phyloP scores from a whole-genome alignment of 2,888 invertebrate species.

The Drosophila bunnanda region DNA sequence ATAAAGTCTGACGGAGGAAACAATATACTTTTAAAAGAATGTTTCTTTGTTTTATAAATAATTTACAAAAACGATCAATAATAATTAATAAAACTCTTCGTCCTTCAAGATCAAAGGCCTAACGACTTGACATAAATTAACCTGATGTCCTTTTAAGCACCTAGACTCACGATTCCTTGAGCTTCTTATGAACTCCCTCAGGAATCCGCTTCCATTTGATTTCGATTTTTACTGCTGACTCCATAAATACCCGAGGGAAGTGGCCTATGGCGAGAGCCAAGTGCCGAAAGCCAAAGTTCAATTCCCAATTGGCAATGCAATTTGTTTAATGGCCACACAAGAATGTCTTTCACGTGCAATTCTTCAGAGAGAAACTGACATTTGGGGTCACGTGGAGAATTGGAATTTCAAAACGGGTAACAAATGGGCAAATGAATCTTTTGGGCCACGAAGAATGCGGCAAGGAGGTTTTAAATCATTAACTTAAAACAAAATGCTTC shows the following conservation, averaged over 20 bases:
- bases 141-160: not conserved
- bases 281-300: slow-evolving; percentile 41
- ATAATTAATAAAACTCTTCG: too few species aligned
- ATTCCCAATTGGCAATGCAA: slow-evolving; percentile 58
- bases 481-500: not conserved
- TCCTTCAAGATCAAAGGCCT: not conserved
- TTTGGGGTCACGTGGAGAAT: slow-evolving; percentile 30
- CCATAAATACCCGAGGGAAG: slow-evolving; percentile 55
- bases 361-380: slow-evolving; percentile 32
- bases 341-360: slow-evolving; percentile 60
- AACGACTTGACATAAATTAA: not conserved
- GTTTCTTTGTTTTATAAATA: not conserved
- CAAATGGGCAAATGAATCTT: slow-evolving; percentile 12
- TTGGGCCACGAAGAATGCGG: not conserved
- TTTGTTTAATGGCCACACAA: slow-evolving; percentile 56
- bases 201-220: slow-evolving; percentile 1
- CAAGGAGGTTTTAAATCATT: not conserved
- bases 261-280: slow-evolving; percentile 40
- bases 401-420: slow-evolving; percentile 17
- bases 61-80: too few species aligned
- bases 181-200: not conserved
- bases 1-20: too few species aligned
- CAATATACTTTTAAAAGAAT: not conserved
- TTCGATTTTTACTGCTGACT: slow-evolving; percentile 2
- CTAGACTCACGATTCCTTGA: not conserved